These are phyloP conservation scores for Nebria ingens DNA, from an alignment of 1,140 invertebrate species.

Conservation along the genomic window DNA sequence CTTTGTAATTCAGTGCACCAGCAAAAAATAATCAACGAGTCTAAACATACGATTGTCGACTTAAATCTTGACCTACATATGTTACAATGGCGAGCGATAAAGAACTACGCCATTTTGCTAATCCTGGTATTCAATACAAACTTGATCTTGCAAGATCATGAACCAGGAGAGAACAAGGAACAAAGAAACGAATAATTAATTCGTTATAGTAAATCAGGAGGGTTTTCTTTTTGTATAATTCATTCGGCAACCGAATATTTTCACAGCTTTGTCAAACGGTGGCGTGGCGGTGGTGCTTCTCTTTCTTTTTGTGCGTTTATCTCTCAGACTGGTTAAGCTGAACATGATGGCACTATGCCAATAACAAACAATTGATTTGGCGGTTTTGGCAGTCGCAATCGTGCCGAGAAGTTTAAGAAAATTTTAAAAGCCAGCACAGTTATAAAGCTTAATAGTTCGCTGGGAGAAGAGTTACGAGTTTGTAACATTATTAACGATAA, in stretches of 20 bases:
- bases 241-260: not conserved
- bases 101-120: not conserved
- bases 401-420: not conserved
- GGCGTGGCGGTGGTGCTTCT: too few species aligned
- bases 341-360: not conserved
- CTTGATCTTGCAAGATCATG: conserved; percentile 6
- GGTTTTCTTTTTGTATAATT: not conserved
- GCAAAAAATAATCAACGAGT: too few species aligned
- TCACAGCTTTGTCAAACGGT: too few species aligned
- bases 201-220: too few species aligned
- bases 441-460: not conserved
- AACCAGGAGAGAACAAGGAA: not conserved
- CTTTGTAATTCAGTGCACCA: too few species aligned
- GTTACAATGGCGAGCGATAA: not conserved
- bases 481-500: too few species aligned
- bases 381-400: conserved; percentile 1
- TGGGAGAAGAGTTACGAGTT: too few species aligned
- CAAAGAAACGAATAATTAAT: too few species aligned
- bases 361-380: conserved; percentile 5
- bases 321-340: too few species aligned
- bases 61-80: not conserved
- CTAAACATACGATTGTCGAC: not conserved
- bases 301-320: too few species aligned
- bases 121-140: not conserved
- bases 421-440: not conserved